Evolutionary conservation across 23 tunicate species (phyloP).

Genomic region (Halocynthia aurantium): DNA sequence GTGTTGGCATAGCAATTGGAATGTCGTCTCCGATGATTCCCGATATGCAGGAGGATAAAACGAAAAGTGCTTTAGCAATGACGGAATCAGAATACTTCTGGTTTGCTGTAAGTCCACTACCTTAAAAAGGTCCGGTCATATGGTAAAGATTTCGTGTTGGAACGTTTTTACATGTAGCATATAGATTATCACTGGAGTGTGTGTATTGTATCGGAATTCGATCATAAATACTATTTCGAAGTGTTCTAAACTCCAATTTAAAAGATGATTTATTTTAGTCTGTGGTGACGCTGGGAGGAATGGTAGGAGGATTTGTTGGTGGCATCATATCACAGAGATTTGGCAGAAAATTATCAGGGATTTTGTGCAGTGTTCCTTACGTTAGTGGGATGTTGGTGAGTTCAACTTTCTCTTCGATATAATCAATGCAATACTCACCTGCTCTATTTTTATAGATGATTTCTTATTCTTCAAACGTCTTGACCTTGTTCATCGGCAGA

Average conservation of each 20-base stretch:
- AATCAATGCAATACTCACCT: too few relatives aligned
- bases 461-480: conserved; percentile 36
- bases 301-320: conserved; percentile 48
- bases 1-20: conserved; percentile 38
- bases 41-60: conserved; percentile 36
- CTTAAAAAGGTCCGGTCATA: too few relatives aligned
- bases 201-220: too few relatives aligned
- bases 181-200: too few relatives aligned
- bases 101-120: conserved; percentile 35
- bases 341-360: conserved; percentile 52
- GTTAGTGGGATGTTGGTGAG: conserved; percentile 53
- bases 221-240: too few relatives aligned
- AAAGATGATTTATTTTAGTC: conserved; percentile 18
- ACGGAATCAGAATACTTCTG: conserved; percentile 27
- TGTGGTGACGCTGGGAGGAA: conserved; percentile 46
- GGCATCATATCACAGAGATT: conserved; percentile 31
- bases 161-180: too few relatives aligned
- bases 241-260: too few relatives aligned
- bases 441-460: conserved; percentile 35
- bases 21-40: conserved; percentile 51
- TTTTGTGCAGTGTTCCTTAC: conserved; percentile 36
- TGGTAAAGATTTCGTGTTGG: too few relatives aligned
- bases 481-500: conserved; percentile 39
- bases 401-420: too few relatives aligned
- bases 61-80: conserved; percentile 9